Evolutionary conservation across 2,888 invertebrate species (phyloP).

Genomic region (Branchellion lobata): DNA sequence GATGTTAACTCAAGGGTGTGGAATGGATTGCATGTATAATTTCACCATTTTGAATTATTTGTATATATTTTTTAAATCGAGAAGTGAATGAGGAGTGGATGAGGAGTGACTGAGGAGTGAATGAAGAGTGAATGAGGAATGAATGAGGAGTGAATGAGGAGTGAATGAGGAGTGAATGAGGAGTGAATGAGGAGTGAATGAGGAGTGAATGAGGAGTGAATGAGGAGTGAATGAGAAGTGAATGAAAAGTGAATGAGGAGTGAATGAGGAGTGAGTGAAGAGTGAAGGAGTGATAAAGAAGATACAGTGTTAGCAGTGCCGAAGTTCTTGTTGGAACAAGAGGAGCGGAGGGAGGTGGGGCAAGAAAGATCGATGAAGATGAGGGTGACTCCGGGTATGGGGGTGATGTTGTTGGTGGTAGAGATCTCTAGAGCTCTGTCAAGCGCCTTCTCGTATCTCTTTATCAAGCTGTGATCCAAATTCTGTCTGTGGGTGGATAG

Average conservation of each 20-base stretch:
- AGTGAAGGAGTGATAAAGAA: too few species aligned
- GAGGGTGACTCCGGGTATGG: slow-evolving; percentile 62
- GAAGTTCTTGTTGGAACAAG: slow-evolving; percentile 60
- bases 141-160: too few species aligned
- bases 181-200: too few species aligned
- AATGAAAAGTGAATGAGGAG: too few species aligned
- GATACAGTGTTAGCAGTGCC: slow-evolving; percentile 60
- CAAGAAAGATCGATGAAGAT: slow-evolving; percentile 59
- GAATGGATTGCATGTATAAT: neutral
- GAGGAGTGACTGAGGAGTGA: too few species aligned
- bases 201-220: too few species aligned
- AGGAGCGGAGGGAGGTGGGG: slow-evolving; percentile 52
- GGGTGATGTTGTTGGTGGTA: slow-evolving; percentile 62
- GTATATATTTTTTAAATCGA: too few species aligned
- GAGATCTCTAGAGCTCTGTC: slow-evolving; percentile 63
- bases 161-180: too few species aligned
- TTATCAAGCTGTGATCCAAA: slow-evolving; percentile 50
- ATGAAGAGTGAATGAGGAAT: too few species aligned
- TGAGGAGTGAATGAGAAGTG: too few species aligned
- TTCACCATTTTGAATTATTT: neutral
- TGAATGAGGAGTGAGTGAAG: too few species aligned
- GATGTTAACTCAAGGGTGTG: neutral
- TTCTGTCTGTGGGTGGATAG: slow-evolving; percentile 8
- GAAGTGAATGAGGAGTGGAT: too few species aligned
- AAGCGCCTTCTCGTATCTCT: slow-evolving; percentile 61